Conservation (phyloP, 2,888 invertebrate genomes). For the Myopa testacea region DNA sequence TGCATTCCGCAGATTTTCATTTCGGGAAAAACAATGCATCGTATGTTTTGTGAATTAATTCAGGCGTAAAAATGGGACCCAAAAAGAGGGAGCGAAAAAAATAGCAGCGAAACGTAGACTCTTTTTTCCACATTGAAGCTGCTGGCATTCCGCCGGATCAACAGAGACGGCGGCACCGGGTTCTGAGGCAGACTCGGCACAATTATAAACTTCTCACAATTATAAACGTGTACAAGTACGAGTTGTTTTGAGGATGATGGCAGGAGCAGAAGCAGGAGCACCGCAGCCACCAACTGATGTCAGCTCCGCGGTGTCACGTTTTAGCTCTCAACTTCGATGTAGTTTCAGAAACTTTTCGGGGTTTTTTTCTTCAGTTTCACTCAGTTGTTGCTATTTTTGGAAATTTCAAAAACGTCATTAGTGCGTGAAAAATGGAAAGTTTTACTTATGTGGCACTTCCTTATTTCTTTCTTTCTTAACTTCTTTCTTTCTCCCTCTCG, state of each 20-base stretch:
- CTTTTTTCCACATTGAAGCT: not conserved
- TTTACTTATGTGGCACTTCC: not conserved
- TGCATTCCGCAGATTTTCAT: no score
- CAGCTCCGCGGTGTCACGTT: constrained; percentile 25
- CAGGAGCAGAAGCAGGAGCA: no score
- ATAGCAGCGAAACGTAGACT: no score
- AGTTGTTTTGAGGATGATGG: no score
- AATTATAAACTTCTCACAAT: not conserved
- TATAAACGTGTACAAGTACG: constrained; percentile 10
- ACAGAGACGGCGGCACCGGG: not conserved
- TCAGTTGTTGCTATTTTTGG: constrained; percentile 9
- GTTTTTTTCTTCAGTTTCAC: not conserved
- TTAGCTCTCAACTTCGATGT: constrained; percentile 22
- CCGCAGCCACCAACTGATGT: no score
- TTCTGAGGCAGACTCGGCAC: not conserved
- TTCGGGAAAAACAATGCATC: no score
- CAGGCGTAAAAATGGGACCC: no score
- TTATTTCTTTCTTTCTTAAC: not conserved
- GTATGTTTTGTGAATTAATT: no score
- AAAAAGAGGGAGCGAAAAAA: no score
- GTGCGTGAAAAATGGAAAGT: constrained; percentile 32
- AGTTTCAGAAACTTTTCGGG: not conserved
- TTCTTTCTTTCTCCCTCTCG: not conserved
- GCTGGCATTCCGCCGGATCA: not conserved
- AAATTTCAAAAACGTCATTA: constrained; percentile 17